Base-by-base conservation (phyloP, 2,113 vertebrate species). In the Oreocharis arfaki region DNA sequence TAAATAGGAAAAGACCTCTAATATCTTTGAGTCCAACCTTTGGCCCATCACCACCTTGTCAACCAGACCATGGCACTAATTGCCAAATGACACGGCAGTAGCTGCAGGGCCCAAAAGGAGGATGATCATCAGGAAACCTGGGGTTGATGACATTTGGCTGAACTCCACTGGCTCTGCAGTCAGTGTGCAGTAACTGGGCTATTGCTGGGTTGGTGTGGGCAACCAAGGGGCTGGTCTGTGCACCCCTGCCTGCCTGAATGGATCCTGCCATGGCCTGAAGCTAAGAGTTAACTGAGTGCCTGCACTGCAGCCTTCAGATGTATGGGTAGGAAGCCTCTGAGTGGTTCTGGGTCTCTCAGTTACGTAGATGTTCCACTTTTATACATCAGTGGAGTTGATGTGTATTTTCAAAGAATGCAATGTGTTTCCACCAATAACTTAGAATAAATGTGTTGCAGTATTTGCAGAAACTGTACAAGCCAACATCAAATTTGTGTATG, bases 221-320 rank as follows among this genome's bases (percentile, higher is more conserved):
- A 57, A 69, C 59, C n/a, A 59, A 5, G 0, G 3, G 23, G 44
- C 47, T 42, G 16, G 19, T 60, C n/a, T 59, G 18, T 33, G 44
- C 5, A 1, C 8, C 1, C 1, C 20, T 56, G 32, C 33, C 55
- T 49, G 16, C 1, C 0, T 3, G 27, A 39, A 46, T 15, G 35
- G 63, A 30, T 18, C 44, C 32, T 37, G 52, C 4, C 16, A 0
- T 5, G 17, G 27, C 52, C 89, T 57, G 41, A 64, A 73, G 37
- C 16, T 2, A 5, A 17, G 37, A 27, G 73, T 46, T 55, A 80
- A 18, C 32, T 10, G 60, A 80, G n/a, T 55, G 52, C 49, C 14
- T 47, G 49, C 41, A 3, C 50, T 68, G 35, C 27, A 61, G 50
- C 41, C 41, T 90, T 23, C 49, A 6, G 20, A 65, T 16, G 30